Conservation (phyloP, 1,140 invertebrate genomes). For the Nasonia longicornis region DNA sequence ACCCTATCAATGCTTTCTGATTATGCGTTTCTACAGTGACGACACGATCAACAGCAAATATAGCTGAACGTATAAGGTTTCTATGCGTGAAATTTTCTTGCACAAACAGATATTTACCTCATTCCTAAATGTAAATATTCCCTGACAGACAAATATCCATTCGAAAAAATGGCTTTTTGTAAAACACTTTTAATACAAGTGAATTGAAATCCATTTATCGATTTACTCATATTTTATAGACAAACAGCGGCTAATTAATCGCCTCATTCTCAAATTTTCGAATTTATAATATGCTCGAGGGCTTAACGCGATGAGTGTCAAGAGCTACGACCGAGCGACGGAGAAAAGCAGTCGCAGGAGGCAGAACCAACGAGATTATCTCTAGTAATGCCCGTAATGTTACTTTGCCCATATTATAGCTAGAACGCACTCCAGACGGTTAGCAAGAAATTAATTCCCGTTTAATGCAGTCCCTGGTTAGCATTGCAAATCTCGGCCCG, state of each 20-base stretch:
- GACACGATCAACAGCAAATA: no score
- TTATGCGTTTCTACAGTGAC: no score
- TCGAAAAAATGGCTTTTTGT: no score
- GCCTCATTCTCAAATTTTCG: neutral
- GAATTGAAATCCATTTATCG: no score
- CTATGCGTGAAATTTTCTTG: no score
- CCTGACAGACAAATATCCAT: no score
- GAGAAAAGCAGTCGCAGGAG: neutral
- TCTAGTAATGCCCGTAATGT: constrained; percentile 56
- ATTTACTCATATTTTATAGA: no score
- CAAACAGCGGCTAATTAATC: neutral
- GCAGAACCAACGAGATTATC: constrained; percentile 56
- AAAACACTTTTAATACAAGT: no score
- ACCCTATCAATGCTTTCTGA: no score
- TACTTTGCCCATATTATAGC: constrained; percentile 47
- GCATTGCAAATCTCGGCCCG: constrained; percentile 63
- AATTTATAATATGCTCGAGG: neutral
- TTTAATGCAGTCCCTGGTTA: constrained; percentile 67
- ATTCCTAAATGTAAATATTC: no score
- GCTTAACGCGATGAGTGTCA: neutral
- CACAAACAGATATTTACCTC: no score
- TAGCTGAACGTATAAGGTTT: no score
- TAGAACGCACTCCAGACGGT: constrained; percentile 61
- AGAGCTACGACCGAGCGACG: neutral
- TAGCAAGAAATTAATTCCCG: constrained; percentile 67